Base-by-base conservation (phyloP, 2,888 invertebrate species). In the Biston betularia region DNA sequence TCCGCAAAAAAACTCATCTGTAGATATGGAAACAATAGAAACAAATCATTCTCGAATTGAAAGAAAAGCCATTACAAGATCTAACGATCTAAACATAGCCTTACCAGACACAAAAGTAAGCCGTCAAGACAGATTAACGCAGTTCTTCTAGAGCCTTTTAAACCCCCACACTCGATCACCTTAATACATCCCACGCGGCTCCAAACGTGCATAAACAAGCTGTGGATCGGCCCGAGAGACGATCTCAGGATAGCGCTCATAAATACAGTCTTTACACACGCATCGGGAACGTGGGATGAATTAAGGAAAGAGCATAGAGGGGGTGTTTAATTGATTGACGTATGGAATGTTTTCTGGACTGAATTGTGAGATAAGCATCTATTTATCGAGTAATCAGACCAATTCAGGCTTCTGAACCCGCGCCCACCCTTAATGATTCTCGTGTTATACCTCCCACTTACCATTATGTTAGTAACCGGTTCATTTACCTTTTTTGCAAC, bases 211-310 rank as follows among this genome's bases (percentile, higher is more conserved):
- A 79, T 80, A 81, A 81, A 81, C 75, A 81, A 77, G 69, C 65
- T 66, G 35, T 52, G 64, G 67, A 71, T 76, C 70, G 72, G 65
- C 75, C 74, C 75, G 48, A 62, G 63, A 65, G 73, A 72, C 83
- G 80, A 80, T 81, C 81, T 79, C 74, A 63, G 67, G 70, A 71
- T 75, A 77, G 75, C 72, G 71, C 69, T 77, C 69, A 83, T 85
- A 85, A 84, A 84, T 84, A 78, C 80, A 75, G 70, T 54, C 71
- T 73, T 24, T 75, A 72, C 74, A 70, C 75, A 70, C 74, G 72
- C 71, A 60, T 52, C 71, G 73, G 40, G 69, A 72, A 71, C 68
- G 69, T 48, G 24, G 59, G 42, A 62, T 46, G 70, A 35, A 71
- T 14, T 63, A 46, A 69, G 69, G 49, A 46, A 38, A 24, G 48